These are phyloP conservation scores for Merluccius polli DNA, from an alignment of 2,797 vertebrate genomes.

Conservation along the genomic window DNA sequence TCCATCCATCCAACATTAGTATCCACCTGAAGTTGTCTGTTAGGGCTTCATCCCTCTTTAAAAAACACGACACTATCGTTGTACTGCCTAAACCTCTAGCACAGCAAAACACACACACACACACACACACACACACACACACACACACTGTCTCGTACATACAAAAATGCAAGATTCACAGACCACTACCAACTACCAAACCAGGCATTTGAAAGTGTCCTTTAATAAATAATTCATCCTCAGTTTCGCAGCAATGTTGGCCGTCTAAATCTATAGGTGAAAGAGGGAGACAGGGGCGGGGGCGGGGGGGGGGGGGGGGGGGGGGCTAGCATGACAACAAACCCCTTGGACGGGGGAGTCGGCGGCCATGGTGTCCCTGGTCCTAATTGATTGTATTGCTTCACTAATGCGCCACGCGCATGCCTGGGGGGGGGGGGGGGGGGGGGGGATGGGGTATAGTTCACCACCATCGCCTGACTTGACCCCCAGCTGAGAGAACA, in stretches of 20 bases:
- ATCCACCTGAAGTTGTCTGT: background rate
- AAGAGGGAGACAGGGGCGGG: background rate
- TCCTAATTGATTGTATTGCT: conserved; percentile 56
- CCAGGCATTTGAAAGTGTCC: too few relatives aligned
- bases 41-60: background rate
- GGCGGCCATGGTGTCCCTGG: conserved; percentile 27
- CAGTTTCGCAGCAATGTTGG: conserved; percentile 12
- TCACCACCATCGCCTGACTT: background rate
- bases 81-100: background rate
- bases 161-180: too few relatives aligned
- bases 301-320: background rate
- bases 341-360: background rate
- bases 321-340: conserved; percentile 13
- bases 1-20: background rate
- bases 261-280: conserved; percentile 37
- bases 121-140: background rate
- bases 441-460: background rate
- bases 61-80: background rate
- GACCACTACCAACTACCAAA: too few relatives aligned
- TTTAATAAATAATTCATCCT: too few relatives aligned
- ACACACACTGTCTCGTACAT: too few relatives aligned
- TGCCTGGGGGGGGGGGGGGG: too few relatives aligned
- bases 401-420: conserved; percentile 31
- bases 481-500: too few relatives aligned
- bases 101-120: background rate